Percentiles rank a stretch among this genome's conserved stretches.
phyloP scores from a whole-genome alignment of 2,113 vertebrate genomes.

The Glareola pratincola region DNA sequence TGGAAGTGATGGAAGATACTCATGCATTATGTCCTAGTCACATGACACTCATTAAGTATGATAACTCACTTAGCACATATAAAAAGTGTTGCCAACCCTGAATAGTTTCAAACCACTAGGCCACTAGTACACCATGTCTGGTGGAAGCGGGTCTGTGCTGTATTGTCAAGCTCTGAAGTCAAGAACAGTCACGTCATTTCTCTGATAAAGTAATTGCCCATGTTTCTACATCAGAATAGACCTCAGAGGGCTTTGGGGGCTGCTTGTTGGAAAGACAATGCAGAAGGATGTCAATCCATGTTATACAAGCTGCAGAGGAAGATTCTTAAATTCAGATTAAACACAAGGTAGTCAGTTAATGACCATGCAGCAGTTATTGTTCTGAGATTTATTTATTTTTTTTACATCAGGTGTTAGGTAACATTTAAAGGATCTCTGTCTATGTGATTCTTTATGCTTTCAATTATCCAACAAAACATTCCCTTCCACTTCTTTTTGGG shows the following conservation, averaged over 20 bases:
- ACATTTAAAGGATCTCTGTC: neutral
- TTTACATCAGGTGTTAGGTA: neutral
- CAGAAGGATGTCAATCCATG: neutral
- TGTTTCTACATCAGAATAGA: neutral
- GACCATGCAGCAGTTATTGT: neutral
- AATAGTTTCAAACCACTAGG: neutral
- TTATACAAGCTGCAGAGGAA: neutral
- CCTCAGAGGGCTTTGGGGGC: neutral
- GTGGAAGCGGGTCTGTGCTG: neutral
- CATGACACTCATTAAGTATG: neutral
- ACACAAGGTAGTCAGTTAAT: neutral
- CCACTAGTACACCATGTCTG: neutral
- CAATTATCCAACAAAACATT: neutral
- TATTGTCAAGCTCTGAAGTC: neutral
- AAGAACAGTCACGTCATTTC: neutral
- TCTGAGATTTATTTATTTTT: neutral
- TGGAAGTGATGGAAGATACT: neutral
- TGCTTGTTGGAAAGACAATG: neutral
- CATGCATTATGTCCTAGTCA: rapidly evolving
- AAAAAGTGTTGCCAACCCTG: neutral
- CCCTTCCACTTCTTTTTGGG: neutral
- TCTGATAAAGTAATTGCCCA: neutral
- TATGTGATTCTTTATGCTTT: neutral
- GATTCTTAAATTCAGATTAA: neutral
- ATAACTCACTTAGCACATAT: neutral